Conservation (phyloP, 2,888 invertebrate genomes). For the Sicus ferrugineus region DNA sequence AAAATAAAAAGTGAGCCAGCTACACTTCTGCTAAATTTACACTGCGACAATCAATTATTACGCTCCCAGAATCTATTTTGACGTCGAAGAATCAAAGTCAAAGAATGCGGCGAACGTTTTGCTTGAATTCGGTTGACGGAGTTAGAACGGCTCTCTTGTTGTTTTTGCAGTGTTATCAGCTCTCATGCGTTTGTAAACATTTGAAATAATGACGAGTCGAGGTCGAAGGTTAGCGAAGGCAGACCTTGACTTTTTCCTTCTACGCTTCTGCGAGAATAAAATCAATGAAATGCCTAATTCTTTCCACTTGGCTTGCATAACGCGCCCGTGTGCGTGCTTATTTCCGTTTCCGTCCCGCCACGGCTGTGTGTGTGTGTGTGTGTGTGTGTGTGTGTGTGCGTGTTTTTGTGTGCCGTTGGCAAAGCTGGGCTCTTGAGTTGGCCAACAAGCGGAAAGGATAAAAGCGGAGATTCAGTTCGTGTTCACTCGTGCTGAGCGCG, state of each 20-base stretch:
- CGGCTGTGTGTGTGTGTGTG: neutral
- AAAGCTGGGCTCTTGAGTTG: too few species aligned
- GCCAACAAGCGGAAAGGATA: too few species aligned
- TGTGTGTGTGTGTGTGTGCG: too few species aligned
- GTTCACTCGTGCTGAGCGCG: too few species aligned
- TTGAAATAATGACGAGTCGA: neutral
- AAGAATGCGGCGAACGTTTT: neutral
- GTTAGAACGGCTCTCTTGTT: neutral
- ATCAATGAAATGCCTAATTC: constrained; percentile 21
- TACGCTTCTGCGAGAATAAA: constrained; percentile 7
- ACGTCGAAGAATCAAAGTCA: neutral
- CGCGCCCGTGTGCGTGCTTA: neutral
- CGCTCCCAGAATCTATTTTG: neutral
- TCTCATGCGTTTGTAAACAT: neutral
- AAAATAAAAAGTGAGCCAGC: constrained; percentile 5
- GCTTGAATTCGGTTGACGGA: neutral
- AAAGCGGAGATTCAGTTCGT: too few species aligned
- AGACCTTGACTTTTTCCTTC: neutral
- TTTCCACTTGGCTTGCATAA: constrained; percentile 20
- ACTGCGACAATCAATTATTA: neutral
- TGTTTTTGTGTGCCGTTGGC: too few species aligned
- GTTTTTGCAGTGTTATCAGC: neutral
- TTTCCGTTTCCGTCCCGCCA: constrained; percentile 8
- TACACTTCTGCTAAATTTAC: neutral
- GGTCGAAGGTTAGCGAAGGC: neutral